Conservation (phyloP, 2,888 invertebrate species). For the Brachypterus glaber region DNA sequence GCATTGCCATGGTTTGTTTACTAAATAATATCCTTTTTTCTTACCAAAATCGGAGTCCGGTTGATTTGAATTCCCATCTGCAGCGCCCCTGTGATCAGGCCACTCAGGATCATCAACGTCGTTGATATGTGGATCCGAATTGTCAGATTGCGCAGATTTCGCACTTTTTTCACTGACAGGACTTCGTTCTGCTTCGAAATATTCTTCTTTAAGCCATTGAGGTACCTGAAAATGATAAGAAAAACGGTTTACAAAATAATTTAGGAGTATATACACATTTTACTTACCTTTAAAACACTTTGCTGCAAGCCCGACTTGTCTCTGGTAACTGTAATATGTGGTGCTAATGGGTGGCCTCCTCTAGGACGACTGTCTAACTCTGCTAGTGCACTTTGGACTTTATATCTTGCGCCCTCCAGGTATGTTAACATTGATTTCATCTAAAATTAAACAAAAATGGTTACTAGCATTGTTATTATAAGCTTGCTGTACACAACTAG, state of each 20-base stretch:
- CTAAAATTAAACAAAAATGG: conserved; percentile 44
- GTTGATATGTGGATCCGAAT: conserved; percentile 44
- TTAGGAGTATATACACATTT: too few relatives aligned
- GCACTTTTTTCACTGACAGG: conserved; percentile 34
- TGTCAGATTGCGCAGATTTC: conserved; percentile 39
- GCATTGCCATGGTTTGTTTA: neutral
- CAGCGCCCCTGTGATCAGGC: conserved; percentile 66
- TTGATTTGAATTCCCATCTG: conserved; percentile 77
- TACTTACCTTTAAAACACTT: conserved; percentile 70
- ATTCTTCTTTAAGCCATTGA: conserved; percentile 63
- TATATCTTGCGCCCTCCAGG: conserved; percentile 81
- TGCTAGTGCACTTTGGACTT: conserved; percentile 72
- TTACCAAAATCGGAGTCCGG: conserved; percentile 78
- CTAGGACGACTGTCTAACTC: conserved; percentile 73
- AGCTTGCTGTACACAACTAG: too few relatives aligned
- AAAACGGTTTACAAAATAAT: conserved; percentile 4
- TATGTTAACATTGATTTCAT: conserved; percentile 89
- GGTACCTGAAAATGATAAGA: conserved; percentile 49
- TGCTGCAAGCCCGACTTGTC: conserved; percentile 86
- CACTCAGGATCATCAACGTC: conserved; percentile 52
- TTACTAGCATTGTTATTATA: too few relatives aligned
- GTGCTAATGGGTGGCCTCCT: conserved; percentile 69
- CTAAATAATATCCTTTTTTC: too few relatives aligned
- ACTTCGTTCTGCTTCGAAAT: conserved; percentile 40
- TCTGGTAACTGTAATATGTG: conserved; percentile 77